Evolutionary conservation across 2,888 invertebrate genomes (phyloP).

Genomic region (Dyspetes luteomarginatus): DNA sequence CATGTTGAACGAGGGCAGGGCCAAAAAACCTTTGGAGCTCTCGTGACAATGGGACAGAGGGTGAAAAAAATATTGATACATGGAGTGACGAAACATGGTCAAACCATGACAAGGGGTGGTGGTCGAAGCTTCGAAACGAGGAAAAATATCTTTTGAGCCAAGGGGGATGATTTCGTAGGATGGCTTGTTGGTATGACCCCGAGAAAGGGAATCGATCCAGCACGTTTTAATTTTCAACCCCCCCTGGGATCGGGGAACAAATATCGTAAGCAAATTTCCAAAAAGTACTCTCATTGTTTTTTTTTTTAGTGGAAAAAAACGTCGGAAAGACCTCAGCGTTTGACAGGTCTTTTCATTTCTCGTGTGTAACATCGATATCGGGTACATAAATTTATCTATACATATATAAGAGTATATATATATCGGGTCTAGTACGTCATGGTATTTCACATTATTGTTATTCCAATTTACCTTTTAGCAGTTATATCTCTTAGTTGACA

Average conservation of each 20-base stretch:
- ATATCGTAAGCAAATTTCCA: constrained; percentile 32
- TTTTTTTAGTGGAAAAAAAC: too few relatives aligned
- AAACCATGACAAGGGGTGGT: neutral
- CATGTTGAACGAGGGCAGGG: neutral
- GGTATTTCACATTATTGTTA: constrained; percentile 14
- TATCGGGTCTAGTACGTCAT: constrained; percentile 30
- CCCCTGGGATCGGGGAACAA: constrained; percentile 64
- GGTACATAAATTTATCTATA: neutral
- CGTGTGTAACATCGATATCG: neutral
- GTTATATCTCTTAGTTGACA: constrained; percentile 55
- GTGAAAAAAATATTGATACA: neutral
- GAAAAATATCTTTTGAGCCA: constrained; percentile 56
- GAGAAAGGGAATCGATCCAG: constrained; percentile 80
- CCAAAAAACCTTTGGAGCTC: neutral
- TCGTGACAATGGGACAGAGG: neutral
- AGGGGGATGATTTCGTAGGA: constrained; percentile 60
- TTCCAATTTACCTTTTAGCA: constrained; percentile 62
- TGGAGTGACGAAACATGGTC: neutral
- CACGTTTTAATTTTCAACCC: constrained; percentile 74
- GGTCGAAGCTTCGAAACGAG: neutral
- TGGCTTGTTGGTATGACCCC: constrained; percentile 69
- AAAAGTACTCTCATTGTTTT: constrained; percentile 34
- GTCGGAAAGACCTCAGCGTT: too few relatives aligned
- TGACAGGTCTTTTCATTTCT: too few relatives aligned
- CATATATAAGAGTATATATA: neutral